Base-by-base conservation (phyloP, 2,888 invertebrate species). In the Acronicta aceris region DNA sequence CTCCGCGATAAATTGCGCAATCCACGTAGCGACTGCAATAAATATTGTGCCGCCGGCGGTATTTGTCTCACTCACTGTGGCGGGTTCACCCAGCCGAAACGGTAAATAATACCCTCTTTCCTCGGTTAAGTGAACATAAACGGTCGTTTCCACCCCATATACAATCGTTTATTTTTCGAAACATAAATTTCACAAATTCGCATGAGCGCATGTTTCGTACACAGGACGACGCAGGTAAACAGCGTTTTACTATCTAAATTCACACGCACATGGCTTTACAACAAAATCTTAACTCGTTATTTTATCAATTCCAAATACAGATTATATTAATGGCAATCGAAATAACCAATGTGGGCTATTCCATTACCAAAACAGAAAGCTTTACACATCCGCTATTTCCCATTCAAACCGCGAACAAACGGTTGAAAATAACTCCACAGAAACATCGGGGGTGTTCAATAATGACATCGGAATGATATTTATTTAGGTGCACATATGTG, bases 111-210 rank as follows among this genome's bases (percentile, higher is more conserved):
- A 93, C 93, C 94, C 94, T 93, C 94, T 92, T 93, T 89, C 91
- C 93, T 93, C 93, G 94, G 93, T 94, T 94, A 94, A 94, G 94
- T 94, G 94, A 94, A 93, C 94, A 93, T 93, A 93, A 94, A 94
- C 92, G 93, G 89, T 92, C 93, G 94, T 93, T 94, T 94, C 94
- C 94, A 94, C 94, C 93, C 94, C 94, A 94, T 94, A 93, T 94
- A 92, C 92, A 91, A 91, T 89, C 93, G 90, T 93, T 93, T 93
- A 91, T 93, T 93, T 94, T 92, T 91, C 92, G 89, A 93, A 93
- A 92, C 92, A 93, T 94, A 93, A 92, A 94, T 93, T 93, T 91
- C 81, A 85, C 89, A 87, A 92, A 90, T 91, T 91, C 91, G 84
- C 89, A 86, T 90, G 85, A 85, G 86, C 84, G 87, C 84, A 83